Evolutionary conservation across 2,888 invertebrate species (phyloP).

Genomic region (Tiphia femorata): DNA sequence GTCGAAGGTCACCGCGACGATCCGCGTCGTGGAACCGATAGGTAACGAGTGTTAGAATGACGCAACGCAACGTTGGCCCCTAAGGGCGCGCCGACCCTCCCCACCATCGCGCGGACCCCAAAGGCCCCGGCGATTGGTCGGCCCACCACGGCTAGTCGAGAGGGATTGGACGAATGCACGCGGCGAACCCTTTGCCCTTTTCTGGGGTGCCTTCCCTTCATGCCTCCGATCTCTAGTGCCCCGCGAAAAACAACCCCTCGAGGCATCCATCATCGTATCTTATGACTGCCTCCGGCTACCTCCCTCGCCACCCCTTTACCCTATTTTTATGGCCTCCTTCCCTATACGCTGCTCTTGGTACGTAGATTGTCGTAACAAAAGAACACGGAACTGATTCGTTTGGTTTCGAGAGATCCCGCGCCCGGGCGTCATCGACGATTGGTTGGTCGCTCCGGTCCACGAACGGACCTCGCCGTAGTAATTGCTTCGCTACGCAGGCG

Average conservation of each 20-base stretch:
- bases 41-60: constrained; percentile 65
- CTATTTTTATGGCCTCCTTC: constrained; percentile 26
- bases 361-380: constrained; percentile 36
- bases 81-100: constrained; percentile 61
- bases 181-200: constrained; percentile 54
- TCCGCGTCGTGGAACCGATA: constrained; percentile 46
- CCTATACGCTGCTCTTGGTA: constrained; percentile 28
- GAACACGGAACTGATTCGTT: constrained; percentile 58
- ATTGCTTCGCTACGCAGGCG: constrained; percentile 51
- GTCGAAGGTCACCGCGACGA: constrained; percentile 13
- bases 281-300: constrained; percentile 54
- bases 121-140: constrained; percentile 48
- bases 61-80: constrained; percentile 60
- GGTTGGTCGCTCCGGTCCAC: constrained; percentile 14
- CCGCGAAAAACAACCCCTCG: constrained; percentile 60
- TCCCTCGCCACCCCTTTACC: constrained; percentile 60
- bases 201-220: constrained; percentile 30
- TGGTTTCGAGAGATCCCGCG: constrained; percentile 43
- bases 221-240: too few relatives aligned
- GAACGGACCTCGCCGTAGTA: constrained; percentile 41
- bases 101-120: constrained; percentile 42
- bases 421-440: too few relatives aligned
- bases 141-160: constrained; percentile 13
- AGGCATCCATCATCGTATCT: constrained; percentile 65
- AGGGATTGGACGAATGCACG: constrained; percentile 44